Base-by-base conservation (phyloP, 2,797 vertebrate genomes). In the Loriculus beryllinus region DNA sequence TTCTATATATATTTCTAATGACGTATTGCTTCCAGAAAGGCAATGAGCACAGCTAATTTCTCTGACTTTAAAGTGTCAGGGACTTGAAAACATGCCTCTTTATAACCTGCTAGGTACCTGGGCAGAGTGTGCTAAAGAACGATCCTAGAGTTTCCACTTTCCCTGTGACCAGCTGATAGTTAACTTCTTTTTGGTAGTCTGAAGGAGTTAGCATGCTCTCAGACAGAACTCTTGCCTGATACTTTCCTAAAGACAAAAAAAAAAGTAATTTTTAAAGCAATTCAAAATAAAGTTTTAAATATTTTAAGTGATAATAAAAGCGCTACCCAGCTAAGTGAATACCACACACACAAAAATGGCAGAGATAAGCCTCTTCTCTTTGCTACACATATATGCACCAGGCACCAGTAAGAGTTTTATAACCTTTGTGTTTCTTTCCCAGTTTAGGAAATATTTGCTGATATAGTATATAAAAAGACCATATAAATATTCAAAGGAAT, bases 201-300 rank as follows among this genome's bases (percentile, higher is more conserved):
- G 92, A 98, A 22, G 98, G 98, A 82, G 98, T 98, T 60, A 98
- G 98, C 96, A 99, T 99, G 88, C 98, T 98, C 96, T 99, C 99
- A 15, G 99, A 98, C 65, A 99, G 98, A 77, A 98, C 97, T 71
- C 99, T 98, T 68, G 99, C 99, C 95, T 99, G 99, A 91, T 98
- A 99, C 95, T 99, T 99, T 67, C 99, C 99, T 99, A 96, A 48
- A 92, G 42, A 96, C 28, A 93, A 63, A 86, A 57, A 63, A 86
- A 57, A 40, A 43, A 35, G 7, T 3, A 9, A 68, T 62, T 79
- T 52, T 75, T 37, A 67, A 60, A 68, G 31, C 62, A 51, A 17
- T 77, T 92, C 12, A 75, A 93, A 74, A n/a, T 69, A 18, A 51
- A 91, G 42, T 52, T 72, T 40, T 79, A 48, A 77, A 45, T 35